phyloP scores from a whole-genome alignment of 2,888 invertebrate species.

The Clepsis dumicolana region DNA sequence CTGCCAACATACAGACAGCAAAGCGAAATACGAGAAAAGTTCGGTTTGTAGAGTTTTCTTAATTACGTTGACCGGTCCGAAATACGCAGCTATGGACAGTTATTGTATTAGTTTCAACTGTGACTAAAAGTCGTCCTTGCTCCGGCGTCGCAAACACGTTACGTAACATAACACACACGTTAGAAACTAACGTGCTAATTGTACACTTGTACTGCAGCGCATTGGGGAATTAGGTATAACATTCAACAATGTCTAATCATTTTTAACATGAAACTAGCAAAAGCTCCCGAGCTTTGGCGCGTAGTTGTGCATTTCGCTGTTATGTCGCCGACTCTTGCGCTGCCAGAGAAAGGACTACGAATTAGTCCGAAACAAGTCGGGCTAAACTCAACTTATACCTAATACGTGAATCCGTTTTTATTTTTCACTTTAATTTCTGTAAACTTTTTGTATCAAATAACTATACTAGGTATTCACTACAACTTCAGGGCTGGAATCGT shows the following conservation, averaged over 20 bases:
- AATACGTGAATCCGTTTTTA: no score
- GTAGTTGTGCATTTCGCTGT: no score
- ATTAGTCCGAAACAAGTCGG: no score
- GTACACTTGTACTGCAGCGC: slow-evolving; percentile 23
- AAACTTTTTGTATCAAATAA: no score
- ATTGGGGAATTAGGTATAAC: slow-evolving; percentile 13
- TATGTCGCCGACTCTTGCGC: no score
- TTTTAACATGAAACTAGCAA: no score
- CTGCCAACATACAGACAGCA: neutral
- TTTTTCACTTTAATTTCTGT: no score
- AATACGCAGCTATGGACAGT: neutral
- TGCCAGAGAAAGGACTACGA: no score
- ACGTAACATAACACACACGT: slow-evolving; percentile 29
- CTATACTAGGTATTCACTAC: no score
- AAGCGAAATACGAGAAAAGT: neutral
- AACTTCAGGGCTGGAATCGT: no score
- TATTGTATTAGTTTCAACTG: slow-evolving; percentile 22
- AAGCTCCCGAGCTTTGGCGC: no score
- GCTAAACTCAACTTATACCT: no score
- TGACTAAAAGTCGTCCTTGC: slow-evolving; percentile 41
- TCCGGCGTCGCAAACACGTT: slow-evolving; percentile 36
- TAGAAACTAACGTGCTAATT: slow-evolving; percentile 37
- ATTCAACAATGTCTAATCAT: neutral
- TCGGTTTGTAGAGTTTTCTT: neutral
- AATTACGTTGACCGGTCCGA: neutral